These are phyloP conservation scores for Epizoanthus stellaris DNA, from an alignment of 92 coral and sea anemone genomes.

Conservation along the genomic window DNA sequence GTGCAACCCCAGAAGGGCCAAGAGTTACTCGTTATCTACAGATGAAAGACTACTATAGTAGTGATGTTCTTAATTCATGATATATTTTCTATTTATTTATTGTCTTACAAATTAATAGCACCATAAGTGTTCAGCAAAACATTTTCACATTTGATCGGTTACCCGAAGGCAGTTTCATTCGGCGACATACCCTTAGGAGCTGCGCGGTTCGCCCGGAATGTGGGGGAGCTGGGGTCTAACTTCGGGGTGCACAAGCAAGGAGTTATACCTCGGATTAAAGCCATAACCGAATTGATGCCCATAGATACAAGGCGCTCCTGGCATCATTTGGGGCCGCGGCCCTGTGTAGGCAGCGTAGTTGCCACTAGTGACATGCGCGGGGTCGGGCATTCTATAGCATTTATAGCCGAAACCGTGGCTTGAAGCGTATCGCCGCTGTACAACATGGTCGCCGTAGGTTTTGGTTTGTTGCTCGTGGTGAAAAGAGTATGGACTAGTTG, in stretches of 20 bases:
- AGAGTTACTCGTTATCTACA: no score
- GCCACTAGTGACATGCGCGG: background rate
- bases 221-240: conserved; percentile 50
- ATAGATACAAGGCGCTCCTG: conserved; percentile 26
- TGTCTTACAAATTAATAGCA: no score
- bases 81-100: no score
- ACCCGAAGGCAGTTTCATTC: background rate
- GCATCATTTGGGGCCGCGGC: background rate
- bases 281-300: conserved; percentile 53
- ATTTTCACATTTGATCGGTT: background rate
- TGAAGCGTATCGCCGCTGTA: conserved; percentile 19
- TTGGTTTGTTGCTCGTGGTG: conserved; percentile 28
- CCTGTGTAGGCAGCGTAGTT: background rate
- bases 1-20: no score
- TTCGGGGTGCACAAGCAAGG: conserved; percentile 54
- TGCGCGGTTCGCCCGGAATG: conserved; percentile 45
- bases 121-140: background rate
- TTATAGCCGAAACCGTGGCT: background rate
- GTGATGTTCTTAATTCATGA: no score
- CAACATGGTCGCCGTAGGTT: conserved; percentile 8
- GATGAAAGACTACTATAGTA: no score
- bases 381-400: conserved; percentile 13
- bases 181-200: conserved; percentile 12
- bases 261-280: conserved; percentile 63
- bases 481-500: background rate